These are phyloP conservation scores for Drosophila pseudotakahashii DNA, from an alignment of 2,888 invertebrate species.

Conservation along the genomic window DNA sequence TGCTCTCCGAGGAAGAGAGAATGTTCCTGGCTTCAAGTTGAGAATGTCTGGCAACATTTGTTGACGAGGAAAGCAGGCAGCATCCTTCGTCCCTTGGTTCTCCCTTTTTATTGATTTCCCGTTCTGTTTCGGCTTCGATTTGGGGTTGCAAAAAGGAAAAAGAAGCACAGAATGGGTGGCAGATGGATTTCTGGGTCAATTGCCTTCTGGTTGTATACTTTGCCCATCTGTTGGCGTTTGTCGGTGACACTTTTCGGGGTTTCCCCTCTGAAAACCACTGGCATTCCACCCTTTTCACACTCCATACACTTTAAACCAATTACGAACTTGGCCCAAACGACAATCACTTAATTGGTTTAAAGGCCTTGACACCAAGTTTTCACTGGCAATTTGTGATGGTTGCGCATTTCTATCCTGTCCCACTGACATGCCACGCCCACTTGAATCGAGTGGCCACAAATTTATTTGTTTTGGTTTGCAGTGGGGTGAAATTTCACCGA, in stretches of 20 bases:
- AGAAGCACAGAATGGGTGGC: not conserved
- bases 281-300: not conserved
- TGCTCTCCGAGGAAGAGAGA: not conserved
- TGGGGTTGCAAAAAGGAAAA: constrained; percentile 10
- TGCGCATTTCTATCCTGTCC: not conserved
- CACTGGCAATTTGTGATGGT: constrained; percentile 15
- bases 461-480: constrained; percentile 27
- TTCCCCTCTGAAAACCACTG: constrained; percentile 12
- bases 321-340: constrained; percentile 32
- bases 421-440: constrained; percentile 7
- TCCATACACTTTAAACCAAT: constrained; percentile 36
- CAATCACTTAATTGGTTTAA: constrained; percentile 33
- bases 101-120: constrained; percentile 48
- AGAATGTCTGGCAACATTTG: constrained; percentile 34
- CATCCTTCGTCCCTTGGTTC: constrained; percentile 13
- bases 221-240: constrained; percentile 7
- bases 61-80: constrained; percentile 10
- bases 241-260: not conserved
- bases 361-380: constrained; percentile 27
- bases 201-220: constrained; percentile 6
- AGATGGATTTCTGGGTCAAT: constrained; percentile 47
- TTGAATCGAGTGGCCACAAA: constrained; percentile 1
- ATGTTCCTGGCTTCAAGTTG: constrained; percentile 38
- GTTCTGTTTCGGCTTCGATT: constrained; percentile 42
- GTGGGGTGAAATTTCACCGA: constrained; percentile 4